Conservation (phyloP, 2,113 vertebrate species). For the Rousettus leschenaultii region DNA sequence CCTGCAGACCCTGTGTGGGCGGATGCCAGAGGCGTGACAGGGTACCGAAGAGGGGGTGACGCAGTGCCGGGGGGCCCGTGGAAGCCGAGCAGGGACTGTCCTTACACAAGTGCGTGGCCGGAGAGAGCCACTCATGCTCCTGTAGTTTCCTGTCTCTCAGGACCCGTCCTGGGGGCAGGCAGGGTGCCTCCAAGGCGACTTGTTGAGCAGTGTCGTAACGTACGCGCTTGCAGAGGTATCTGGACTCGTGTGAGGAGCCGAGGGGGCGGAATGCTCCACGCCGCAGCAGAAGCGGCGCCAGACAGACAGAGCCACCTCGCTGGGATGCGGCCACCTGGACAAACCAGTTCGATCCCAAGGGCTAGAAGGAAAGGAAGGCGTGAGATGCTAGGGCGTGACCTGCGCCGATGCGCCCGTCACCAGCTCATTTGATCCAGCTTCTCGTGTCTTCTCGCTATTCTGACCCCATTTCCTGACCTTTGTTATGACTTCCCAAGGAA, state of each 20-base stretch:
- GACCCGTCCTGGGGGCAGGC: background rate
- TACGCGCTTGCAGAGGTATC: background rate
- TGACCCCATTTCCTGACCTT: background rate
- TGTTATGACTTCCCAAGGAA: background rate
- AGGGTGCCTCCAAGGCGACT: background rate
- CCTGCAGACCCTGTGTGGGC: background rate
- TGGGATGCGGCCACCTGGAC: too few relatives aligned
- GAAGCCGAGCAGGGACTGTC: background rate
- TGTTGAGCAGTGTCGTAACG: too few relatives aligned
- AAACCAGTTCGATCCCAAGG: background rate
- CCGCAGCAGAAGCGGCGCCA: fast-evolving
- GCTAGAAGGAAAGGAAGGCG: background rate
- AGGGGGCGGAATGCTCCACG: background rate
- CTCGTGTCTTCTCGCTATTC: too few relatives aligned
- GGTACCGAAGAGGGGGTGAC: too few relatives aligned
- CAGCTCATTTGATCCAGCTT: background rate
- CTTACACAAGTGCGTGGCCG: background rate
- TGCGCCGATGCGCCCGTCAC: fast-evolving
- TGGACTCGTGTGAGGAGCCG: background rate
- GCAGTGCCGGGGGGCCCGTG: fast-evolving
- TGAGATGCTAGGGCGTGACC: background rate
- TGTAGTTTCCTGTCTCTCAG: background rate
- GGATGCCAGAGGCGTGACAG: fast-evolving
- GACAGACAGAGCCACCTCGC: background rate
- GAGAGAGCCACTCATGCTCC: background rate